Conservation (phyloP, 2,797 vertebrate genomes). For the Bovichtus diacanthus region DNA sequence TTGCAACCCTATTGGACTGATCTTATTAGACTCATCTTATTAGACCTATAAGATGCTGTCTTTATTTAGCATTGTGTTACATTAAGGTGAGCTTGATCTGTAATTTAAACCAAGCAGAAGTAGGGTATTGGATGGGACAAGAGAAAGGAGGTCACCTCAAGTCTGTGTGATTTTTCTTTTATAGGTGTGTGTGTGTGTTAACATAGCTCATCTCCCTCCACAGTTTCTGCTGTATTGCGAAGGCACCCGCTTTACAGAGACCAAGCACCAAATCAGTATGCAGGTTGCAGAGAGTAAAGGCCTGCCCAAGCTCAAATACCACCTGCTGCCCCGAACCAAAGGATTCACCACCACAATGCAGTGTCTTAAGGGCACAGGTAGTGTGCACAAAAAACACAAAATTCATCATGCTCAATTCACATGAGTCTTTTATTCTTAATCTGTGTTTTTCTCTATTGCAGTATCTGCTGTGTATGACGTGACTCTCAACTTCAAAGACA, state of each 20-base stretch:
- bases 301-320: conserved; percentile 95
- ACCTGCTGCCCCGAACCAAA: conserved; percentile 96
- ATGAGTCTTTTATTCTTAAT: neutral
- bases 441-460: conserved; percentile 59
- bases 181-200: conserved; percentile 12
- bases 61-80: conserved; percentile 19
- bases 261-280: conserved; percentile 98
- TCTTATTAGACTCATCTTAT: neutral
- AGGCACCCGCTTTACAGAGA: conserved; percentile 97
- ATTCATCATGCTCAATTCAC: neutral
- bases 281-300: conserved; percentile 97
- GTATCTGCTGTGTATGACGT: conserved; percentile 96
- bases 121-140: conserved; percentile 4
- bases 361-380: conserved; percentile 97
- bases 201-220: conserved; percentile 24
- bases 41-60: neutral
- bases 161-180: neutral
- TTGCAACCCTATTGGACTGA: neutral
- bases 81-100: conserved; percentile 28
- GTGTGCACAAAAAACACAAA: neutral
- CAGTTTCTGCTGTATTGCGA: conserved; percentile 98
- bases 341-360: conserved; percentile 98
- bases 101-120: conserved; percentile 40
- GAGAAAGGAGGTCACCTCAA: conserved; percentile 46
- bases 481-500: conserved; percentile 97